These are phyloP conservation scores for Maniola jurtina DNA, from an alignment of 1,140 invertebrate genomes.

Conservation along the genomic window DNA sequence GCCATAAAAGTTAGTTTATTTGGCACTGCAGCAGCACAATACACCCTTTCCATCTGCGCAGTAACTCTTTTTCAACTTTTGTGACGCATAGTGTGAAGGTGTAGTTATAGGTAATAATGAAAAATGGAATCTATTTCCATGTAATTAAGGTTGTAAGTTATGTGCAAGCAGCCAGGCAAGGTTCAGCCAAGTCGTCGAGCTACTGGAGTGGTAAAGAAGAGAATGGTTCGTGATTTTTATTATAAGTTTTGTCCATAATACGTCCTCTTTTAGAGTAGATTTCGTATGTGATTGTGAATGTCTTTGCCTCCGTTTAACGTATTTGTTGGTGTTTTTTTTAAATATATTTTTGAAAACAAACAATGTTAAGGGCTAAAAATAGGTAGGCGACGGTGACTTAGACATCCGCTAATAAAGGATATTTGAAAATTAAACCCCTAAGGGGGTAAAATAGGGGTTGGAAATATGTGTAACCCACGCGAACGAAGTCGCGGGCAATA, in stretches of 20 bases:
- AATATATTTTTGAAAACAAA: too few species aligned
- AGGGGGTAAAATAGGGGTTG: too few species aligned
- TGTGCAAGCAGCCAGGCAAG: conserved; percentile 74
- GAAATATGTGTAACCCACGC: too few species aligned
- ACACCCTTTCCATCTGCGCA: too few species aligned
- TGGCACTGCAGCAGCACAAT: too few species aligned
- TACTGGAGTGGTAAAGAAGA: conserved; percentile 76
- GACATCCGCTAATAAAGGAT: too few species aligned
- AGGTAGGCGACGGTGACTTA: too few species aligned
- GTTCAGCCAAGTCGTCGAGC: conserved; percentile 66
- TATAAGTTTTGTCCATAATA: conserved; percentile 41
- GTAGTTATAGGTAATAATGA: conserved; percentile 10
- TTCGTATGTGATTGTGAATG: conserved; percentile 66
- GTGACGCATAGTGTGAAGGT: background rate
- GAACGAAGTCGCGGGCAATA: too few species aligned
- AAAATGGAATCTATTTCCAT: conserved; percentile 20
- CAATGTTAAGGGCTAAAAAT: too few species aligned
- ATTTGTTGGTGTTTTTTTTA: conserved; percentile 51
- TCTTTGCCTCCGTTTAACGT: conserved; percentile 38
- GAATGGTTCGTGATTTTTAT: conserved; percentile 66
- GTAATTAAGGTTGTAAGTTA: conserved; percentile 59
- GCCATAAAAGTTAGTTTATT: too few species aligned
- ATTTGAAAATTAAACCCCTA: too few species aligned
- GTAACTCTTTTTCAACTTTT: too few species aligned
- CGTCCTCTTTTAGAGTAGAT: conserved; percentile 55